Conservation (phyloP, 2,113 vertebrate species). For the Lamprologus lemairii region DNA sequence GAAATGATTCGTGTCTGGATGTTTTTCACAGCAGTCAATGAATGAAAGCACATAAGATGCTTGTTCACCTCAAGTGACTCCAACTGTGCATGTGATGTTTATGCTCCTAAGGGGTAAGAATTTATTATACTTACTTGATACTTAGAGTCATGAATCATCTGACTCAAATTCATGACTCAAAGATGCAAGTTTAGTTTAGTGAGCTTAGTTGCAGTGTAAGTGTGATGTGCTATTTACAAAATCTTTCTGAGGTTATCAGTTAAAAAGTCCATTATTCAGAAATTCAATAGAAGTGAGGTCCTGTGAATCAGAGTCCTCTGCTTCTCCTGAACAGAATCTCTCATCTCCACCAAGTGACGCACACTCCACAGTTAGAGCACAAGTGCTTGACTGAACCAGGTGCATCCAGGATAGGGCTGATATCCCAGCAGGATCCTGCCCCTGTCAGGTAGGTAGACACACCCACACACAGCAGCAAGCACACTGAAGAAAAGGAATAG, state of each 20-base stretch:
- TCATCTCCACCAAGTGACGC: not conserved
- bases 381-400: not conserved
- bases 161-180: not conserved
- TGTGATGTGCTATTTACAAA: not conserved
- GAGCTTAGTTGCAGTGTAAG: rapidly evolving
- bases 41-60: not conserved
- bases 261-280: not conserved
- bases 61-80: not conserved
- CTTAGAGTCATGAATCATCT: not conserved
- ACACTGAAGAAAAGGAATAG: not conserved
- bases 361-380: not conserved
- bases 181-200: not conserved
- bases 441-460: not conserved
- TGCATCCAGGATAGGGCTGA: not conserved
- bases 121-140: not conserved
- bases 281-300: not conserved
- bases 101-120: not conserved
- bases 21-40: not conserved
- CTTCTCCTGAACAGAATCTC: not conserved
- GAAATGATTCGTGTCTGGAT: not conserved
- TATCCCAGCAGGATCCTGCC: not conserved
- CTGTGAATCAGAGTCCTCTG: not conserved
- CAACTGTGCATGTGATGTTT: rapidly evolving
- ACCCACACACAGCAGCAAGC: not conserved
- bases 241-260: not conserved